Evolutionary conservation across 2,113 vertebrate genomes (phyloP), one percentile per base, ranked within the genome.

Genomic region (Bos taurus): DNA sequence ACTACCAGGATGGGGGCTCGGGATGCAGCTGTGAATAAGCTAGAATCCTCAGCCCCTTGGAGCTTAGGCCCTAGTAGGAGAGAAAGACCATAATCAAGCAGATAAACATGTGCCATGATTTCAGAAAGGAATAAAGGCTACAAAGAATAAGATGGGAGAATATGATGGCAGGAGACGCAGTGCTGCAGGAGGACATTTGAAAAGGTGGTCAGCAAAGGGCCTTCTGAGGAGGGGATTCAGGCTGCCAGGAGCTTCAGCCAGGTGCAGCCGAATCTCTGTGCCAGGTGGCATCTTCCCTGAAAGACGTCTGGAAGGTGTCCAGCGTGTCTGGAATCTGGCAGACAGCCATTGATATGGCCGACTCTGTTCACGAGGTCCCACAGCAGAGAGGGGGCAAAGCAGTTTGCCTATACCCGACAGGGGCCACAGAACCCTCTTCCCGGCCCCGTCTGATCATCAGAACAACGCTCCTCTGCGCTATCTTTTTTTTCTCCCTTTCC

Each of bases 251-350:
- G 28, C 88, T 74, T 57, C 0, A 16, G 48, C 25, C 77, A 48
- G 36, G 48, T 12, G 1, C 6, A 1, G 17, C n/a, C n/a, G 7
- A 0, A 0, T 16, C 33, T 80, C 88, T 0, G 6, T 19, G 16
- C 11, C 30, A 8, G 19, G 59, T 0, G 48, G 67, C 26, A 0
- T 48, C 91, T 83, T 28, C 25, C 1, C 67, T 28, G 56, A 50
- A 77, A 62, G 59, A 43, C 0, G 2, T 43, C 11, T 25, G n/a
- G 80, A 60, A 30, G 67, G n/a, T 33, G 71, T 43, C 71, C 52
- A 16, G 0, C 6, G 60, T 1, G 23, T 33, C 74, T 23, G 50
- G 74, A 30, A 59, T 16, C n/a, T 0, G 19, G 8, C 10, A 6
- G 0, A 7, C 23, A 2, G 33, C 82, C 14, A 3, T 0, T 2